Evolutionary conservation across 23 tunicate species (phyloP).

Genomic region (Styela clava): DNA sequence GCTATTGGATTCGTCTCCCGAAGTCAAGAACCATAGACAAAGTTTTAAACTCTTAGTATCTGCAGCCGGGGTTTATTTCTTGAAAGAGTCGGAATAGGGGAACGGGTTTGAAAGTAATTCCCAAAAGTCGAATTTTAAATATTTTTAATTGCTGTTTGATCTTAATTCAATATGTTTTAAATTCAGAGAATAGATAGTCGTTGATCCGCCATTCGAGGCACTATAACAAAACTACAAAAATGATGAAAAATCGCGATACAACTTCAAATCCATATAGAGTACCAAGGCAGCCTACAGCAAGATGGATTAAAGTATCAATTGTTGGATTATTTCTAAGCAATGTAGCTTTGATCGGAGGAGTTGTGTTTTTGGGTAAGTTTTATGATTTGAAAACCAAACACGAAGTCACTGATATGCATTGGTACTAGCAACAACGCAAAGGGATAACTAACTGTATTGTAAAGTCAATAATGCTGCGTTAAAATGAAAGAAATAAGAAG

Average conservation of each 20-base stretch:
- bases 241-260: constrained; percentile 90
- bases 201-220: background rate
- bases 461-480: too few species aligned
- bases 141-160: background rate
- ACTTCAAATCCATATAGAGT: constrained; percentile 90
- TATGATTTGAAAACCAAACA: background rate
- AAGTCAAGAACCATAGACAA: too few species aligned
- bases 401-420: too few species aligned
- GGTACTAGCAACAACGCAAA: too few species aligned
- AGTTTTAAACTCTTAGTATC: too few species aligned
- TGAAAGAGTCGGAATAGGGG: background rate
- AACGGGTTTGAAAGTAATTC: too few species aligned
- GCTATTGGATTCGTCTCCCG: too few species aligned
- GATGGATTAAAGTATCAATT: constrained; percentile 79
- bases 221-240: background rate
- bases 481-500: too few species aligned
- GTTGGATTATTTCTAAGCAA: constrained; percentile 28
- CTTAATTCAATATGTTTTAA: background rate
- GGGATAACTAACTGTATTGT: too few species aligned
- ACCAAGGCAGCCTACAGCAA: constrained; percentile 84
- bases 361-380: constrained; percentile 59
- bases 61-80: background rate
- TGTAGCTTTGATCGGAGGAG: constrained; percentile 56
- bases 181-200: background rate
- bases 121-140: too few species aligned